Percentiles rank a stretch among this genome's conserved stretches.
Evolutionary conservation across 1,140 invertebrate genomes (phyloP).

Genomic region (Drosophila ficusphila): DNA sequence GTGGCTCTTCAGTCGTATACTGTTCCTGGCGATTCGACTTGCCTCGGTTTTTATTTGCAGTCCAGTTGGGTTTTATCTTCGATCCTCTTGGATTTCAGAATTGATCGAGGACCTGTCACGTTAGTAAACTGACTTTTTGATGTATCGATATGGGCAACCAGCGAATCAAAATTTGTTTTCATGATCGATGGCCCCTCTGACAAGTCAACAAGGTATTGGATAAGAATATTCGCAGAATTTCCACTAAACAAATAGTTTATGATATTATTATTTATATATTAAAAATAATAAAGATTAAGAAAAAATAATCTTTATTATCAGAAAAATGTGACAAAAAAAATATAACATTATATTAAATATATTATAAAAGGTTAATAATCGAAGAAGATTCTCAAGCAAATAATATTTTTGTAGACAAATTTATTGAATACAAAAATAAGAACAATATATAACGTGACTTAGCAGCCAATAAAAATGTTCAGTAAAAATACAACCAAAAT

Average conservation of each 20-base stretch:
- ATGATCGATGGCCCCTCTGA: constrained; percentile 31
- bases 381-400: too few relatives aligned
- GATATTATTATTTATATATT: background rate
- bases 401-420: too few relatives aligned
- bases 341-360: too few relatives aligned
- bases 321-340: too few relatives aligned
- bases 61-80: constrained; percentile 12
- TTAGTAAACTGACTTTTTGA: constrained; percentile 12
- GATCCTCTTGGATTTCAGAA: background rate
- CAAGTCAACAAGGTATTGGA: constrained; percentile 10
- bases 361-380: too few relatives aligned
- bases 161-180: constrained; percentile 15
- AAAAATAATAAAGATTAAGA: too few relatives aligned
- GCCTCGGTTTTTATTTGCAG: constrained; percentile 24
- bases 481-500: too few relatives aligned
- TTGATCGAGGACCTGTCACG: constrained; percentile 42
- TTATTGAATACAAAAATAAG: too few relatives aligned
- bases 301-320: too few relatives aligned
- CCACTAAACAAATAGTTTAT: background rate
- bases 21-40: constrained; percentile 8
- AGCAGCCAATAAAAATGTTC: too few relatives aligned
- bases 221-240: background rate
- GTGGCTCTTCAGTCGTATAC: constrained; percentile 26
- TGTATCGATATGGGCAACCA: constrained; percentile 12
- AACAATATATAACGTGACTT: too few relatives aligned